These are phyloP conservation scores for Callorhinus ursinus DNA, from an alignment of 2,113 vertebrate species.

Conservation along the genomic window DNA sequence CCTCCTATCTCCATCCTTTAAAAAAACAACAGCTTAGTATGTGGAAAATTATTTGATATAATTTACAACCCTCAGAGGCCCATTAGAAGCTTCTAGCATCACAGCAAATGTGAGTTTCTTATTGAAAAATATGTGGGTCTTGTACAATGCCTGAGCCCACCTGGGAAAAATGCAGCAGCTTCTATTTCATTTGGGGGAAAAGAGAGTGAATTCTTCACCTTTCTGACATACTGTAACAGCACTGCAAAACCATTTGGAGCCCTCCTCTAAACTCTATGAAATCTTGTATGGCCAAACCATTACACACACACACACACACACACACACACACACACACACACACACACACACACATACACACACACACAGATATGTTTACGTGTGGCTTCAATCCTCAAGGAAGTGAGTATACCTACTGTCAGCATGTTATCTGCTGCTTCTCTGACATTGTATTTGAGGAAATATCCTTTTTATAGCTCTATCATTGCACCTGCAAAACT, in stretches of 20 bases:
- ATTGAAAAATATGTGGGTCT: conserved; percentile 69
- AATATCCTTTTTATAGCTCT: not conserved
- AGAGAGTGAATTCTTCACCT: conserved; percentile 13
- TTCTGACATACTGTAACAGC: not conserved
- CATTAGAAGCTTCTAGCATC: conserved; percentile 71
- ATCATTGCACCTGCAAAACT: not conserved
- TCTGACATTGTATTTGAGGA: not conserved
- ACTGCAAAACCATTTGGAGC: not conserved
- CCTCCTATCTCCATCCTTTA: conserved; percentile 23
- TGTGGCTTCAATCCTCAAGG: conserved; percentile 14
- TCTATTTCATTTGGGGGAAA: conserved; percentile 51
- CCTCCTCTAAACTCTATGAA: conserved; percentile 29
- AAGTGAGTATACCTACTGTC: not conserved
- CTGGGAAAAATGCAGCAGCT: conserved; percentile 51
- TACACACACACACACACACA: not conserved
- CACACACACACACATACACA: too few relatives aligned
- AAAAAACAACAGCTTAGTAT: conserved; percentile 53
- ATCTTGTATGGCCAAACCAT: not conserved
- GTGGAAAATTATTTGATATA: conserved; percentile 70
- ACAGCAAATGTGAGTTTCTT: conserved; percentile 52
- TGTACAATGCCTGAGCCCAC: conserved; percentile 47
- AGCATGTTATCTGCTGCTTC: not conserved
- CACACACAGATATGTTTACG: not conserved
- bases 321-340: not conserved
- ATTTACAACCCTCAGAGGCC: conserved; percentile 69